phyloP scores from a whole-genome alignment of 30 jellyfish, hydroid and myxozoan species.

The Aurelia aurita region DNA sequence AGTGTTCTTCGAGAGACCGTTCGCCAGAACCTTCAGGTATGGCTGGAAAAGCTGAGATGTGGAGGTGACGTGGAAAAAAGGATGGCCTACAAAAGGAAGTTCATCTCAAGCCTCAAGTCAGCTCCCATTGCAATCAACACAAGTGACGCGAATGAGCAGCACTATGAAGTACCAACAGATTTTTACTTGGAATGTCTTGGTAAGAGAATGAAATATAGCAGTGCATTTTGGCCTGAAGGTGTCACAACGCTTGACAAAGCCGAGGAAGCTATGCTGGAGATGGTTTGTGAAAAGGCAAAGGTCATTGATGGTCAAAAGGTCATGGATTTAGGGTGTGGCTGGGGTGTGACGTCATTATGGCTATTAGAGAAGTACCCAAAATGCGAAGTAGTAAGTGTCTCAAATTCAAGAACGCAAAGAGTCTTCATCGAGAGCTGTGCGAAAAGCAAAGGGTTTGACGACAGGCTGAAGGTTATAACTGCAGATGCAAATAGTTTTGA shows the following conservation, averaged over 20 bases:
- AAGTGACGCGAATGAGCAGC: slow-evolving; percentile 83
- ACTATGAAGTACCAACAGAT: slow-evolving; percentile 89
- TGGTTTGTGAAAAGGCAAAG: slow-evolving; percentile 74
- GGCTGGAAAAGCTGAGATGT: slow-evolving; percentile 71
- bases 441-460: slow-evolving; percentile 47
- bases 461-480: slow-evolving; percentile 66
- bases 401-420: slow-evolving; percentile 81
- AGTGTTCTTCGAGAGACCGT: slow-evolving; percentile 57
- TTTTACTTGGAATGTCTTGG: slow-evolving; percentile 77
- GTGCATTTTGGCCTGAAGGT: slow-evolving; percentile 64
- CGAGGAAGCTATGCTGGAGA: slow-evolving; percentile 73
- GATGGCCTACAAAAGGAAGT: slow-evolving; percentile 73
- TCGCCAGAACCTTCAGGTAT: slow-evolving; percentile 49
- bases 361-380: slow-evolving; percentile 74
- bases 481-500: slow-evolving; percentile 88
- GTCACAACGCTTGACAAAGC: slow-evolving; percentile 67
- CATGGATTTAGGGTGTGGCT: slow-evolving; percentile 93
- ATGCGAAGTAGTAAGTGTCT: slow-evolving; percentile 70
- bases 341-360: slow-evolving; percentile 92
- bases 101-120: slow-evolving; percentile 31
- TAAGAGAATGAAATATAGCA: slow-evolving; percentile 83
- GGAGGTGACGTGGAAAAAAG: slow-evolving; percentile 79
- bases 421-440: slow-evolving; percentile 70
- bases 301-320: slow-evolving; percentile 76
- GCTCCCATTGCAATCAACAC: slow-evolving; percentile 81